Base-by-base conservation (phyloP, 2,797 vertebrate genomes). In the Muscicapa comitata region DNA sequence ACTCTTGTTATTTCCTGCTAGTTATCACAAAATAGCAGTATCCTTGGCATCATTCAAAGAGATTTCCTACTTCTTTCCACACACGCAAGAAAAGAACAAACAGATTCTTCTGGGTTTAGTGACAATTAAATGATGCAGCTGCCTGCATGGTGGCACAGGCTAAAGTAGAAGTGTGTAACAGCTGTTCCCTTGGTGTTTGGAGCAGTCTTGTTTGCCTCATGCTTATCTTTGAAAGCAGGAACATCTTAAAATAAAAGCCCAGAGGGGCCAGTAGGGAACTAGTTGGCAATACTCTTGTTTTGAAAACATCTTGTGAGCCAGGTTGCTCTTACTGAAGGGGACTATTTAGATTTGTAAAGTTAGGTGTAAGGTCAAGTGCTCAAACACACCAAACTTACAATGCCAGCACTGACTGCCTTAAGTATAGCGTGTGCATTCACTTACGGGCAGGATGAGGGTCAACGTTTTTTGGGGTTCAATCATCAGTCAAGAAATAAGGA, bases 231-330 rank as follows among this genome's bases (percentile, higher is more conserved):
- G 42, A 91, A 95, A 86, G 91, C 90, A 29, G 90, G 93, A 91
- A 93, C 85, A 94, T 91, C 95, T 96, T 93, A 95, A 95, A 96
- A 96, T 94, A 96, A 96, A 96, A 94, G 42, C 50, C 68, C 45
- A 19, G 61, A 19, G 47, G 37, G 93, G 78, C 42, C 93, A 77
- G 53, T 35, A 80, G 79, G 57, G 73, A 96, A 77, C 76, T 47
- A 74, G 57, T 2, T 93, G 90, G 78, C 82, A 95, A 75, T 3
- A 18, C 26, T 45, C 37, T 38, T 31, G 37, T 74, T 93, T 80
- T 90, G 71, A 73, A 86, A 90, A 75, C n/a, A 58, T 58, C 42
- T 77, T 68, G 8, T 54, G n/a, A 65, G 65, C 50, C 5, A 45
- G 65, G 58, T 19, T 82, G 48, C 54, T 85, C 38, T 50, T 42